Conservation (phyloP, 2,113 vertebrate species). For the Neogobius melanostomus region DNA sequence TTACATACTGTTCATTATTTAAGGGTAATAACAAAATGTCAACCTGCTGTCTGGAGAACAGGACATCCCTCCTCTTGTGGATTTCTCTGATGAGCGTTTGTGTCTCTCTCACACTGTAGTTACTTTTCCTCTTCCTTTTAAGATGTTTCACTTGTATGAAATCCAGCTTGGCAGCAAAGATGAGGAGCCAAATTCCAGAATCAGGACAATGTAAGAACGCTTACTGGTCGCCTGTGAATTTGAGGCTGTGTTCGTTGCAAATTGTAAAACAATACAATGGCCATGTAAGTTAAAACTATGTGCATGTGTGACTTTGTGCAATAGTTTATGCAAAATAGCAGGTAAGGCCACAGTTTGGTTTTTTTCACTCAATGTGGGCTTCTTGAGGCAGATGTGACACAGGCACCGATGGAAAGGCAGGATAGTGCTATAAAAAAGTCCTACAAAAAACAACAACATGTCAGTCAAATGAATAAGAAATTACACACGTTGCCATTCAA, state of each 20-base stretch:
- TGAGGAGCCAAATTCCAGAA: slow-evolving; percentile 17
- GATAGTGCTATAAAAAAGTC: background rate
- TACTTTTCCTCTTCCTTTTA: slow-evolving; percentile 94
- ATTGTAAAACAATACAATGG: slow-evolving; percentile 6
- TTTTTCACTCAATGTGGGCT: background rate
- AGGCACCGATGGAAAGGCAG: slow-evolving; percentile 2
- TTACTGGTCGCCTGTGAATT: background rate
- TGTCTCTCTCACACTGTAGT: slow-evolving; percentile 95
- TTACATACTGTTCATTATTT: background rate
- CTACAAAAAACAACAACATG: background rate
- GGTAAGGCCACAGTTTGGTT: background rate
- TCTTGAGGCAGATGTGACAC: background rate
- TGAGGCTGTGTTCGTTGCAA: slow-evolving; percentile 1
- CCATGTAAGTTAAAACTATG: background rate
- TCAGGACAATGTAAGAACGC: background rate
- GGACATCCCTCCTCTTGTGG: slow-evolving; percentile 87
- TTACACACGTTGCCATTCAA: background rate
- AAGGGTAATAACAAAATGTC: background rate
- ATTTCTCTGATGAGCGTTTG: slow-evolving; percentile 93
- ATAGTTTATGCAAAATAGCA: background rate
- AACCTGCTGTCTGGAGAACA: slow-evolving; percentile 89
- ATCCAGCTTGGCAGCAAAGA: slow-evolving; percentile 65
- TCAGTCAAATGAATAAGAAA: background rate
- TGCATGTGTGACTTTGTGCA: background rate
- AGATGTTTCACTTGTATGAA: slow-evolving; percentile 88